phyloP scores from a whole-genome alignment of 2,113 vertebrate species.

The Vidua macroura region DNA sequence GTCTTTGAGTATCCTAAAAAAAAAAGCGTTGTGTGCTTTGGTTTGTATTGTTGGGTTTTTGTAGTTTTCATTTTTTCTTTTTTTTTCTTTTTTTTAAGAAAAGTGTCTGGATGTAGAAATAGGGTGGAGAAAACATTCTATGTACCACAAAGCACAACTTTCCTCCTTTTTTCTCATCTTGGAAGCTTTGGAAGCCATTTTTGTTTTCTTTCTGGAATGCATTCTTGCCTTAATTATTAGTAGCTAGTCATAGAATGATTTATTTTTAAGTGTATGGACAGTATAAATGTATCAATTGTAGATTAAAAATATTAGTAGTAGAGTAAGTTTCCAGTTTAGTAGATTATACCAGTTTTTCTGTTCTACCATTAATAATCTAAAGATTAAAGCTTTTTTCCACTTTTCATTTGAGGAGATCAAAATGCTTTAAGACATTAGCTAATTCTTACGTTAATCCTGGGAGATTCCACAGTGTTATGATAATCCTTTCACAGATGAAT shows the following conservation, averaged over 20 bases:
- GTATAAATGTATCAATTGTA: neutral
- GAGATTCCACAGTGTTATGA: constrained; percentile 50
- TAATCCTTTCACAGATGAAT: constrained; percentile 64
- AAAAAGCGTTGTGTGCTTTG: neutral
- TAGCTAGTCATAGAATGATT: neutral
- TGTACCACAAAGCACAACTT: neutral
- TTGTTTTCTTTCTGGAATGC: neutral
- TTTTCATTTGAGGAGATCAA: constrained; percentile 41
- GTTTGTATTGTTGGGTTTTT: neutral
- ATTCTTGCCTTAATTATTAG: neutral
- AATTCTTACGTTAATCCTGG: constrained; percentile 55
- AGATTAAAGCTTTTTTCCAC: constrained; percentile 25
- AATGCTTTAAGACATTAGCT: constrained; percentile 59
- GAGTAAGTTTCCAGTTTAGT: neutral
- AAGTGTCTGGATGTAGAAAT: neutral
- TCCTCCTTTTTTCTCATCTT: neutral
- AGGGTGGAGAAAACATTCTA: neutral
- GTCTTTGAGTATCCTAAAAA: neutral
- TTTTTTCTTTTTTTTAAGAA: neutral
- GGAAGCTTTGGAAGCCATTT: neutral
- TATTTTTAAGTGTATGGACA: neutral
- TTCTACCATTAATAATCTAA: constrained; percentile 43
- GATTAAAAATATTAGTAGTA: constrained; percentile 5
- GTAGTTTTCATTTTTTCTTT: neutral
- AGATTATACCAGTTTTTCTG: constrained; percentile 14